Conservation (phyloP, 1,140 invertebrate genomes). For the Polypedilum vanderplanki region DNA sequence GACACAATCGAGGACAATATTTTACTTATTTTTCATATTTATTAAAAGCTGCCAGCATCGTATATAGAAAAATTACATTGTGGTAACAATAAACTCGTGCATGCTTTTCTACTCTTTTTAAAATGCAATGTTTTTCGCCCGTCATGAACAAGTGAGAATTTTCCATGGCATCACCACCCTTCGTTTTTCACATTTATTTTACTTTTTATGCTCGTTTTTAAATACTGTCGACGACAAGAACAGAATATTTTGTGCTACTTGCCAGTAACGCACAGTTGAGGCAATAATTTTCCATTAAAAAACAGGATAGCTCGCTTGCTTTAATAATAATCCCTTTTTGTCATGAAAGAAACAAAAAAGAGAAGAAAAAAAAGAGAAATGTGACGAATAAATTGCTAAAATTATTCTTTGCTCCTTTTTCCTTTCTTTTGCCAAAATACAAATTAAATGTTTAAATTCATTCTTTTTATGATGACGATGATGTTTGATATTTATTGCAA, state of each 20-base stretch:
- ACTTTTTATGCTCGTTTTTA: conserved; percentile 6
- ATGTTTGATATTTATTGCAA: neutral
- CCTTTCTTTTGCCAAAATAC: neutral
- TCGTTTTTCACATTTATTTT: conserved; percentile 14
- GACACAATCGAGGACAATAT: neutral
- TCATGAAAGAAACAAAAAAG: conserved; percentile 12
- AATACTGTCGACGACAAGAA: neutral
- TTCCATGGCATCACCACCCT: too few species aligned
- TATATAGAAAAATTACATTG: too few species aligned
- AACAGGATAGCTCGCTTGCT: neutral
- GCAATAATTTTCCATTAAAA: conserved; percentile 24
- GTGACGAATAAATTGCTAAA: conserved; percentile 12
- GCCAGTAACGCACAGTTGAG: neutral
- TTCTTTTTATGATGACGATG: neutral
- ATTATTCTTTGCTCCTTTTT: conserved; percentile 12
- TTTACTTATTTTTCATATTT: neutral
- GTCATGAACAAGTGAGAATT: too few species aligned
- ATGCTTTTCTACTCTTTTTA: too few species aligned
- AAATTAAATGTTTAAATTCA: neutral
- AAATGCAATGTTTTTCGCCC: too few species aligned
- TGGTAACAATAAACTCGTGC: too few species aligned
- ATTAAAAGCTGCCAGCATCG: neutral
- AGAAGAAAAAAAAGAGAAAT: neutral
- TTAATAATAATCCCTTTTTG: conserved; percentile 12
- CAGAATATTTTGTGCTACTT: neutral